A percentile compares a stretch with the other conserved stretches of the same genome.
Conservation (phyloP, 2,888 invertebrate species). For the Epinotia ramella region DNA sequence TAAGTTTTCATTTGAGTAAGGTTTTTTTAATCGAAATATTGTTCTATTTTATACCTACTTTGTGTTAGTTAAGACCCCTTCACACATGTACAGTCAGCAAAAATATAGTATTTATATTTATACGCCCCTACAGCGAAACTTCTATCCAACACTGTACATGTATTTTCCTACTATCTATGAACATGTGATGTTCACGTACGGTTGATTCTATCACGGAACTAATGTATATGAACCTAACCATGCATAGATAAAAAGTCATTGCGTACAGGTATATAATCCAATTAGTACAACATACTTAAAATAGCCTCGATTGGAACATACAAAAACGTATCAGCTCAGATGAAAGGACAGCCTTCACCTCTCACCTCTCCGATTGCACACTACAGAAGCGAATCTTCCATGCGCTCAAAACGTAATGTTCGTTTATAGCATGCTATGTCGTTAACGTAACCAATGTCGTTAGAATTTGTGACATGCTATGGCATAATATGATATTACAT, state of each 20-base stretch:
- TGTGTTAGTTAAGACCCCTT: too few species aligned
- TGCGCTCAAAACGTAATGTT: background rate
- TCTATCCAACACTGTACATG: background rate
- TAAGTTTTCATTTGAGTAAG: too few species aligned
- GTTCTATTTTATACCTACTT: too few species aligned
- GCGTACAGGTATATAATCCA: constrained; percentile 1
- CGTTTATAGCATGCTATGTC: constrained; percentile 1
- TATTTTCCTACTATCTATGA: constrained; percentile 1
- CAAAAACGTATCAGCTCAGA: constrained; percentile 26
- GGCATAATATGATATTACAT: background rate
- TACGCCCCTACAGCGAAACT: too few species aligned
- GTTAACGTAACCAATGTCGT: background rate
- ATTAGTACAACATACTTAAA: constrained; percentile 11
- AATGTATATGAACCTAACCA: background rate
- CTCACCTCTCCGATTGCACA: constrained; percentile 36
- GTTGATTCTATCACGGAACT: background rate
- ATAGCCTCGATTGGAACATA: constrained; percentile 15
- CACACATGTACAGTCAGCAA: too few species aligned
- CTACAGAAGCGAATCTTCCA: constrained; percentile 19
- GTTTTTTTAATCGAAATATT: too few species aligned
- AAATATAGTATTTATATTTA: too few species aligned
- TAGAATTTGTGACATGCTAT: background rate
- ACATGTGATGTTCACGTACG: background rate
- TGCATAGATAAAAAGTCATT: background rate
- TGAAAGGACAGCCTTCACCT: constrained; percentile 43